Conservation (phyloP, 2,113 vertebrate species). For the Corythaixoides concolor region DNA sequence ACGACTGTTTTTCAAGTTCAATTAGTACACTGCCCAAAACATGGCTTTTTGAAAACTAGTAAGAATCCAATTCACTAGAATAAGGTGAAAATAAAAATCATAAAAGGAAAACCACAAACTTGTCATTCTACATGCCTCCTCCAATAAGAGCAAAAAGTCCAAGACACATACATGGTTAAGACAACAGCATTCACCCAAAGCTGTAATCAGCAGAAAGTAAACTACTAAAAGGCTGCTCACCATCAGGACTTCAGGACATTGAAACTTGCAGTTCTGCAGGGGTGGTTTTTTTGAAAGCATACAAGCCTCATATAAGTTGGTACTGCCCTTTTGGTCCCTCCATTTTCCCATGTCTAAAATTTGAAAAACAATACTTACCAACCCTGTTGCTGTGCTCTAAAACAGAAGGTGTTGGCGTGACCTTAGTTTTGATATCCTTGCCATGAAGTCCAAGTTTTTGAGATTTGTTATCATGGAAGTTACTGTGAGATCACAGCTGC, state of each 20-base stretch:
- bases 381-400: neutral
- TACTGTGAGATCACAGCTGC: neutral
- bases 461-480: neutral
- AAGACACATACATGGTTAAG: rapidly evolving
- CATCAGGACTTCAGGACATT: neutral
- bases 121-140: neutral
- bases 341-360: neutral
- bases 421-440: neutral
- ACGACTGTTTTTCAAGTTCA: neutral
- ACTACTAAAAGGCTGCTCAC: neutral
- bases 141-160: neutral
- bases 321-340: neutral
- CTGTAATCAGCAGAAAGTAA: neutral
- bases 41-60: neutral
- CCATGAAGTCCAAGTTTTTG: neutral
- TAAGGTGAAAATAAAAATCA: neutral
- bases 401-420: neutral
- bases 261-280: neutral
- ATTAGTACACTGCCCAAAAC: neutral
- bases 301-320: neutral
- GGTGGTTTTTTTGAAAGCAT: neutral
- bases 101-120: neutral
- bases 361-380: neutral
- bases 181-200: neutral
- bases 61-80: neutral